Evolutionary conservation across 2,888 invertebrate genomes (phyloP).

Genomic region (Drosophila algonquin): DNA sequence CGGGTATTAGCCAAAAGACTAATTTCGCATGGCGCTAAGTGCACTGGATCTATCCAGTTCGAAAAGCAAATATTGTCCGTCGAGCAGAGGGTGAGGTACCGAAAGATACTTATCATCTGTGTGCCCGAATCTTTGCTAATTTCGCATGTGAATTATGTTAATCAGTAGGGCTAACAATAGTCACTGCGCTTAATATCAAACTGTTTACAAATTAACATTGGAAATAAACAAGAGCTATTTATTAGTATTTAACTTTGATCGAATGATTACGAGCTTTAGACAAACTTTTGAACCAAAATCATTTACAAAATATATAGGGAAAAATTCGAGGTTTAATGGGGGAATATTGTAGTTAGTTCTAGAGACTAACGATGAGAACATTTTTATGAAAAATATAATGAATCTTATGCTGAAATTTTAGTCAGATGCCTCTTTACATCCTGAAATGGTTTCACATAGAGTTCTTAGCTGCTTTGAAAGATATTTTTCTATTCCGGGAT

Average conservation of each 20-base stretch:
- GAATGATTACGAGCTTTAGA: not conserved
- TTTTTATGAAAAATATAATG: too few relatives aligned
- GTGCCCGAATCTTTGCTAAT: constrained; percentile 33
- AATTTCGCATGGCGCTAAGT: constrained; percentile 63
- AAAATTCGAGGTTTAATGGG: too few relatives aligned
- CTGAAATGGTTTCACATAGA: too few relatives aligned
- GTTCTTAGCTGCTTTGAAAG: too few relatives aligned
- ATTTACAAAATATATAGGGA: not conserved
- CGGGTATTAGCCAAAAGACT: constrained; percentile 48
- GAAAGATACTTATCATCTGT: constrained; percentile 32
- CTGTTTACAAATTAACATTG: constrained; percentile 53
- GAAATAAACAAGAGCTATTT: constrained; percentile 34
- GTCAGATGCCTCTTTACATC: too few relatives aligned
- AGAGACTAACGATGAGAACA: too few relatives aligned
- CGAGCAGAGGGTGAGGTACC: not conserved
- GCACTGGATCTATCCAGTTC: constrained; percentile 77
- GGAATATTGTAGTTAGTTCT: too few relatives aligned
- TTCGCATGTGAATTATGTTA: constrained; percentile 21
- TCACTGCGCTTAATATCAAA: constrained; percentile 26
- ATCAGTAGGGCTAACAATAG: constrained; percentile 25
- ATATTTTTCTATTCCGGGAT: too few relatives aligned
- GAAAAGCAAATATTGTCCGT: constrained; percentile 56
- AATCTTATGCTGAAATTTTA: too few relatives aligned
- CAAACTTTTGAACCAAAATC: not conserved
- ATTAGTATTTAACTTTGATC: not conserved